phyloP scores from a whole-genome alignment of 2,888 invertebrate genomes.

The Tetragonula carbonaria region DNA sequence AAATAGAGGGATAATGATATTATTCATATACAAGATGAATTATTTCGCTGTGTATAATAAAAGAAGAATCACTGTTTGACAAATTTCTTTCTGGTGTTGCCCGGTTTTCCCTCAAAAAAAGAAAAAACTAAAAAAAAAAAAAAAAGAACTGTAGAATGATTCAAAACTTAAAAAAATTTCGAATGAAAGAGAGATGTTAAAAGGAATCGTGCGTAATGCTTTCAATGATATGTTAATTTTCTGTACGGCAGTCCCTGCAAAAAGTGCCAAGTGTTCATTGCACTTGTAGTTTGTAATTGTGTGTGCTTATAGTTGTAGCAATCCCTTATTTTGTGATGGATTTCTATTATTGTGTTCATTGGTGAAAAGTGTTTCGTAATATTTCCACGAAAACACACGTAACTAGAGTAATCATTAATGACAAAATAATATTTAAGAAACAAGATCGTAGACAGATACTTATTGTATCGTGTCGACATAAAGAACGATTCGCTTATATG shows the following conservation, averaged over 20 bases:
- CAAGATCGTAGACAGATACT: neutral
- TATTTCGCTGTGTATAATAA: constrained; percentile 77
- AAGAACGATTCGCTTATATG: constrained; percentile 12
- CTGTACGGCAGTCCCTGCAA: constrained; percentile 13
- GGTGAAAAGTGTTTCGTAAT: constrained; percentile 41
- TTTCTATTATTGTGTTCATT: constrained; percentile 66
- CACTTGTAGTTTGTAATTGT: constrained; percentile 45
- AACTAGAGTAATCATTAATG: constrained; percentile 4
- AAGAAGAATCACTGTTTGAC: constrained; percentile 53
- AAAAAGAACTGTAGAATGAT: neutral
- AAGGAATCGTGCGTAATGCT: neutral
- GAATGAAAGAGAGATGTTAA: constrained; percentile 3
- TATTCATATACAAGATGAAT: constrained; percentile 67
- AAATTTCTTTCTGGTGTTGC: constrained; percentile 53
- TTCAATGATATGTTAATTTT: constrained; percentile 22
- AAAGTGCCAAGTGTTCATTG: constrained; percentile 56
- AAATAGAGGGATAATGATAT: constrained; percentile 50
- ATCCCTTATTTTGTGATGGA: constrained; percentile 30
- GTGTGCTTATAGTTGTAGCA: constrained; percentile 42
- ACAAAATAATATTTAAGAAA: neutral
- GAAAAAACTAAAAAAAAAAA: neutral
- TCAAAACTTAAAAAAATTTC: neutral
- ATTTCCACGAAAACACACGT: constrained; percentile 34
- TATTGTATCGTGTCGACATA: constrained; percentile 27
- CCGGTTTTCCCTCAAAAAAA: constrained; percentile 28